A percentile compares a stretch with the other conserved stretches of the same genome.
phyloP scores from a whole-genome alignment of 2,797 vertebrate species.

The Pantherophis vulpinus region DNA sequence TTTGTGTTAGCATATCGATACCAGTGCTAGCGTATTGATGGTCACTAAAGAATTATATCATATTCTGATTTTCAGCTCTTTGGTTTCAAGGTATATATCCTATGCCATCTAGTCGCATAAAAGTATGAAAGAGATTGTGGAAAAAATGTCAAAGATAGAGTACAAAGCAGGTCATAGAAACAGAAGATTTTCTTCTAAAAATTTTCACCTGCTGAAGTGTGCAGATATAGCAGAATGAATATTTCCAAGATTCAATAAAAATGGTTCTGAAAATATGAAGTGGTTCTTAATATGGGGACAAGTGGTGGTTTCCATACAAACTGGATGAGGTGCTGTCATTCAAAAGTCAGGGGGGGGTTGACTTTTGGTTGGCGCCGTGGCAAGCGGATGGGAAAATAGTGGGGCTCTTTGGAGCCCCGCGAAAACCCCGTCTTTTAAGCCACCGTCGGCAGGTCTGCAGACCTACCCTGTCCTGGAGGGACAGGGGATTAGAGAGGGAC shows the following conservation, averaged over 20 bases:
- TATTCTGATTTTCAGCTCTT: background rate
- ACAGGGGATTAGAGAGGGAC: too few relatives aligned
- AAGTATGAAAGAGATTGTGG: background rate
- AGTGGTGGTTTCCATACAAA: background rate
- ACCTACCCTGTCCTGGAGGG: too few relatives aligned
- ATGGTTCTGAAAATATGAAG: background rate
- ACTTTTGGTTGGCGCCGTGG: too few relatives aligned
- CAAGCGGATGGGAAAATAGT: too few relatives aligned
- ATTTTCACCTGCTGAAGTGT: background rate
- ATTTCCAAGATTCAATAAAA: background rate
- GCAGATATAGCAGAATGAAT: background rate
- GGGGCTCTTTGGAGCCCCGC: too few relatives aligned
- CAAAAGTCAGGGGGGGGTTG: background rate
- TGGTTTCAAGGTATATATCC: background rate
- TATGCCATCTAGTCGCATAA: background rate
- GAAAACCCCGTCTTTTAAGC: too few relatives aligned
- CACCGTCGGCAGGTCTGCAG: too few relatives aligned
- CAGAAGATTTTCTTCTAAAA: background rate
- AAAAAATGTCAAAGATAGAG: background rate
- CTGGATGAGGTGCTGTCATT: background rate
- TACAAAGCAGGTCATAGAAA: background rate
- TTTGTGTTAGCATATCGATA: background rate
- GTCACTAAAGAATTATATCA: background rate
- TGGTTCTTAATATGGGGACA: background rate
- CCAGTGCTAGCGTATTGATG: background rate